Conservation (phyloP, 2,113 vertebrate genomes). For the Sprattus sprattus region DNA sequence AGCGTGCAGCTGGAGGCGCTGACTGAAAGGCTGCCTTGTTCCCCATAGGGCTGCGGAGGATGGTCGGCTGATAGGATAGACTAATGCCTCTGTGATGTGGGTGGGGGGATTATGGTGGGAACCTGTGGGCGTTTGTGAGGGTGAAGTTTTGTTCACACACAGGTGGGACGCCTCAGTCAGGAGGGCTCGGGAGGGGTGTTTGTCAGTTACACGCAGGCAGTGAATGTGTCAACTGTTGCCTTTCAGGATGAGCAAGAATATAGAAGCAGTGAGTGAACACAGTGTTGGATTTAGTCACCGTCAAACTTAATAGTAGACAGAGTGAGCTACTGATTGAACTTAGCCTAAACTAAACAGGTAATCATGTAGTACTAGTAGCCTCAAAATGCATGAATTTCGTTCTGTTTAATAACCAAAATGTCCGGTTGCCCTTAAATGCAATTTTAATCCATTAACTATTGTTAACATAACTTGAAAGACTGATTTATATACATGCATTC, state of each 20-base stretch:
- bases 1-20: slow-evolving; percentile 72
- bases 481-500: not conserved
- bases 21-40: slow-evolving; percentile 76
- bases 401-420: not conserved
- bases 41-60: slow-evolving; percentile 60
- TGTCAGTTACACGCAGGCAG: slow-evolving; percentile 24
- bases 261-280: not conserved
- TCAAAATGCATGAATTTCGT: not conserved
- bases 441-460: not conserved
- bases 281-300: not conserved
- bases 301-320: not conserved
- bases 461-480: not conserved
- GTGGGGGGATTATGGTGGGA: slow-evolving; percentile 60
- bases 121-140: slow-evolving; percentile 58
- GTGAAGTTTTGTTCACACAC: slow-evolving; percentile 57
- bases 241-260: slow-evolving; percentile 34
- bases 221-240: slow-evolving; percentile 32
- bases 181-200: slow-evolving; percentile 13
- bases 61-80: slow-evolving; percentile 65
- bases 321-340: not conserved
- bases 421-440: not conserved
- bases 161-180: slow-evolving; percentile 54
- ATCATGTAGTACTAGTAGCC: not conserved
- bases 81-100: slow-evolving; percentile 57
- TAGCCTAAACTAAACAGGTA: not conserved